A percentile compares a stretch with the other conserved stretches of the same genome.
Evolutionary conservation across 2,113 vertebrate genomes (phyloP).

Genomic region (Empidonax alnorum): DNA sequence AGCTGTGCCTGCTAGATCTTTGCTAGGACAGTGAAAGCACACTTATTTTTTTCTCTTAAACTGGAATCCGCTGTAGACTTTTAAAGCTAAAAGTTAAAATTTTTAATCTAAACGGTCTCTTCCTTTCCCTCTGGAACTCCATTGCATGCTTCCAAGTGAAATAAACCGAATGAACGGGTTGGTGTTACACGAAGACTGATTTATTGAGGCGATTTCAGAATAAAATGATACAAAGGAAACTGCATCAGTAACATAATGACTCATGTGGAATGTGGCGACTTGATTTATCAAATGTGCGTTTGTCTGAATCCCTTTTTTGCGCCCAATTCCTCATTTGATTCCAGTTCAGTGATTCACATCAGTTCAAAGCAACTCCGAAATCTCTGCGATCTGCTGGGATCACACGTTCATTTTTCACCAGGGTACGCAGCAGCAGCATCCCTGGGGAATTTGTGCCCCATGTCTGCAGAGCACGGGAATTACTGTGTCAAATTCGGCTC

Average conservation of each 20-base stretch:
- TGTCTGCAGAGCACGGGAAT: background rate
- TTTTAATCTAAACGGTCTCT: background rate
- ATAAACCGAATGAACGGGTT: background rate
- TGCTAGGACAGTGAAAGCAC: background rate
- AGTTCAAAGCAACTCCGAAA: background rate
- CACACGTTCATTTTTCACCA: background rate
- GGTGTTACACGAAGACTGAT: background rate
- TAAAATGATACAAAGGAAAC: background rate
- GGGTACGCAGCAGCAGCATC: background rate
- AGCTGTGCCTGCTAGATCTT: conserved; percentile 13
- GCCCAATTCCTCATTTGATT: background rate
- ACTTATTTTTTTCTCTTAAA: background rate
- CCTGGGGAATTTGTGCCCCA: background rate
- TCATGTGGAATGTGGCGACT: background rate
- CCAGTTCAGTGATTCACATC: background rate
- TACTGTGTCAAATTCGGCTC: background rate
- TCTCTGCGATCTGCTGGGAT: background rate
- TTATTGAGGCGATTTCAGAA: conserved; percentile 50
- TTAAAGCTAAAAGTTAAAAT: background rate
- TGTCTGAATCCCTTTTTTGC: background rate
- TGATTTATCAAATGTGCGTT: background rate
- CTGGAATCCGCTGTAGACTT: background rate
- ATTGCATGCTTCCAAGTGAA: conserved; percentile 8
- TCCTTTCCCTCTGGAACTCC: conserved; percentile 21
- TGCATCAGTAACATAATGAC: background rate